Evolutionary conservation across 2,888 invertebrate species (phyloP).

Genomic region (Nephrotoma guestfalica): DNA sequence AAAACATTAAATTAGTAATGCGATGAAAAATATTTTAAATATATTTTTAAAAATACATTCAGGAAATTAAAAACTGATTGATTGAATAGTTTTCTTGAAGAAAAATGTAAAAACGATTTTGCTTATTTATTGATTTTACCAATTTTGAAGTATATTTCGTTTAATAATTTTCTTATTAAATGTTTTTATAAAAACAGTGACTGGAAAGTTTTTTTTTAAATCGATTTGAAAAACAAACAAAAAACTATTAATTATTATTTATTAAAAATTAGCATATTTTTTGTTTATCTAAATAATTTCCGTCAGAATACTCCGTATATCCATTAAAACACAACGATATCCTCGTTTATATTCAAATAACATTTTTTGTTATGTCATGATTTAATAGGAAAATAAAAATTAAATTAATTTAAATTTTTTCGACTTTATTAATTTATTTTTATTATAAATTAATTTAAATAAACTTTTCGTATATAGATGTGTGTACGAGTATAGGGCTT

Average conservation of each 20-base stretch:
- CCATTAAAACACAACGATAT: not conserved
- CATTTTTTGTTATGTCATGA: not conserved
- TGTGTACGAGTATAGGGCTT: not conserved
- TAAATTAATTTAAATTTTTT: not conserved
- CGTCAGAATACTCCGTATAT: not conserved
- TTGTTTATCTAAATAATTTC: not conserved
- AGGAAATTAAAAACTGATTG: not conserved
- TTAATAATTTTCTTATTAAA: not conserved
- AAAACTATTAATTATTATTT: not conserved
- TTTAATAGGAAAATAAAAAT: not conserved
- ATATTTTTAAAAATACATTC: not conserved
- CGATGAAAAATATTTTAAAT: not conserved
- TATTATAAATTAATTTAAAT: not conserved
- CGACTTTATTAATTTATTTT: not conserved
- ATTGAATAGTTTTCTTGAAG: not conserved
- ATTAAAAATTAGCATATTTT: not conserved
- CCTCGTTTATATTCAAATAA: not conserved
- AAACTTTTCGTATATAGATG: not conserved
- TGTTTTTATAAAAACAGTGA: not conserved
- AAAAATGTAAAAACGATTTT: not conserved
- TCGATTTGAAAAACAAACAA: not conserved
- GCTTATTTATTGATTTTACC: not conserved
- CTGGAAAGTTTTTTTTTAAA: not conserved
- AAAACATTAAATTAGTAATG: not conserved
- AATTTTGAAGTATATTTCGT: not conserved